Evolutionary conservation across 2,888 invertebrate species (phyloP), one percentile per base, ranked within the genome.

Genomic region (Hermaeophaga mercurialis): DNA sequence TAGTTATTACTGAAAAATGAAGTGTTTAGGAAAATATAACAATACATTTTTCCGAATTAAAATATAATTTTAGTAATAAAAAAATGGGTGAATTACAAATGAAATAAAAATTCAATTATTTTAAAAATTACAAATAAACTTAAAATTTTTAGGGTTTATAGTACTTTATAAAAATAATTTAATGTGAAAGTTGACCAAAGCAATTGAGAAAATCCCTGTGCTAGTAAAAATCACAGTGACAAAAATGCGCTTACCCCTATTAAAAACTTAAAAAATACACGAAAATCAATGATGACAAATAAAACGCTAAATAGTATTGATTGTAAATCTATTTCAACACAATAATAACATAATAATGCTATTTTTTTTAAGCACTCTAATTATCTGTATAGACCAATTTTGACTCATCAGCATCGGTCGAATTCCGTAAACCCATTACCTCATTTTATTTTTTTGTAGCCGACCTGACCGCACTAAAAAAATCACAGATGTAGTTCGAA

Each of bases 401-500:
- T 17, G 38, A 43, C 43, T 43, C 43, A 43, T 43, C 43, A 43
- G 43, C 43, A 43, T 43, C 43, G 43, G 43, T 43, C 43, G 43
- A 43, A n/a, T n/a, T 43, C 43, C 43, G n/a, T n/a, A 6, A 43
- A 43, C 43, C 43, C 43, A 43, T 43, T 24, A 43, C 24, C 24
- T 43, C 22, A 41, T 41, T 39, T 18, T n/a, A n/a, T n/a, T n/a
- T n/a, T n/a, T n/a, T 17, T n/a, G 3, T 28, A n/a, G 12, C 9
- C 24, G 43, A 43, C 43, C 43, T 24, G 43, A 43, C 43, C 43
- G 43, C 39, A 50, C 49, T 43, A 33, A 50, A 22, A 49, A 41
- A 50, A 50, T 50, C 50, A 50, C 50, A 50, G 50, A 50, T 38
- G 43, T 28, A 36, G 39, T 33, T 34, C 43, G 14, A 50, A 43